Evolutionary conservation across 2,888 invertebrate genomes (phyloP).

Genomic region (Yponomeuta cagnagella): DNA sequence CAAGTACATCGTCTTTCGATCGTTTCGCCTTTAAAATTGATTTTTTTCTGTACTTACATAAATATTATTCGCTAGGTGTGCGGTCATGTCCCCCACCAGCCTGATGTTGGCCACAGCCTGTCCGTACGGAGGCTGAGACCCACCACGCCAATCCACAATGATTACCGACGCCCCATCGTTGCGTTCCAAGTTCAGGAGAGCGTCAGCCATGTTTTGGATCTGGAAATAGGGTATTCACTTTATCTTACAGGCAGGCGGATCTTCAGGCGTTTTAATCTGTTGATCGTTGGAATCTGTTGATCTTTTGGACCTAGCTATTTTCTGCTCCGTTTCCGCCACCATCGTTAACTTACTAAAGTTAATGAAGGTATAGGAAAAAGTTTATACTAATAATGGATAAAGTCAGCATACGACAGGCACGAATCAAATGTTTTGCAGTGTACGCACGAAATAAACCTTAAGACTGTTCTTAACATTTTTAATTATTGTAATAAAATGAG

Average conservation of each 20-base stretch:
- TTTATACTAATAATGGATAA: too few relatives aligned
- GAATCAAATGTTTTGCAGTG: too few relatives aligned
- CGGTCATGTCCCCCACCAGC: slow-evolving; percentile 88
- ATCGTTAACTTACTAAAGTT: too few relatives aligned
- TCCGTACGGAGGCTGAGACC: slow-evolving; percentile 91
- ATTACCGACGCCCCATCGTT: slow-evolving; percentile 84
- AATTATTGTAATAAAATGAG: too few relatives aligned
- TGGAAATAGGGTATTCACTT: slow-evolving; percentile 32
- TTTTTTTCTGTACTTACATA: slow-evolving; percentile 52
- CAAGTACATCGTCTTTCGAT: neutral
- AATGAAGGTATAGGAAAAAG: too few relatives aligned
- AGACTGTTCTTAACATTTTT: too few relatives aligned
- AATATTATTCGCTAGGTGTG: slow-evolving; percentile 78
- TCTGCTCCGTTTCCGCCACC: too few relatives aligned
- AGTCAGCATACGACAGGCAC: too few relatives aligned
- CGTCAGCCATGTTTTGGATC: slow-evolving; percentile 82
- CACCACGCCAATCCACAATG: slow-evolving; percentile 90
- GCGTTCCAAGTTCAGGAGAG: slow-evolving; percentile 78
- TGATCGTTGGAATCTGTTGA: neutral
- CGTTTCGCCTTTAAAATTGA: too few relatives aligned
- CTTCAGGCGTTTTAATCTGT: neutral
- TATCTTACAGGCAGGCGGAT: neutral
- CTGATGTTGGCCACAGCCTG: slow-evolving; percentile 95
- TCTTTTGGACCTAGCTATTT: too few relatives aligned
- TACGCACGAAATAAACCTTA: slow-evolving; percentile 13